Conservation (phyloP, 1,140 invertebrate genomes). For the Drosophila sp. region DNA sequence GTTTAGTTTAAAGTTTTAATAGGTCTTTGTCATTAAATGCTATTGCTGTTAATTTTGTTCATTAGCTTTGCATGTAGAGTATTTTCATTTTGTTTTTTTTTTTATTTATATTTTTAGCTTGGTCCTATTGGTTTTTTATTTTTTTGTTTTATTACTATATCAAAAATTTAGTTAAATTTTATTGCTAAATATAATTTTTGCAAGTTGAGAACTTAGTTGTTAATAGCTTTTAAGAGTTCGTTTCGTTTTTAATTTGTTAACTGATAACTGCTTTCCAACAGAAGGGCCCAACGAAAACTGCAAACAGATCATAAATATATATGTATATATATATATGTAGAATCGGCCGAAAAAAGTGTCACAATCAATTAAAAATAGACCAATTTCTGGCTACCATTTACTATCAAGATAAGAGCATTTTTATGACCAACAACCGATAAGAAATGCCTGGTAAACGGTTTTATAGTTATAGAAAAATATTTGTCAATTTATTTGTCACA, state of each 20-base stretch:
- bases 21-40: conserved; percentile 45
- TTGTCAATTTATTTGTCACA: conserved; percentile 4
- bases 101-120: conserved; percentile 47
- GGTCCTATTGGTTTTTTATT: conserved; percentile 71
- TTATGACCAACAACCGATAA: not conserved
- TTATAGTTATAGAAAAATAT: conserved; percentile 5
- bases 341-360: not conserved
- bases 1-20: not conserved
- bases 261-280: conserved; percentile 69
- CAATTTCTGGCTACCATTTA: not conserved
- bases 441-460: not conserved
- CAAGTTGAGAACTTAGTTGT: conserved; percentile 53
- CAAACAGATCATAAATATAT: conserved; percentile 23
- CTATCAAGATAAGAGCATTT: not conserved
- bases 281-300: conserved; percentile 48
- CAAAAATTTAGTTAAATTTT: conserved; percentile 65
- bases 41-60: conserved; percentile 47
- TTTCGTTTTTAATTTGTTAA: conserved; percentile 57
- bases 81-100: not conserved
- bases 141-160: conserved; percentile 27
- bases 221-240: conserved; percentile 24
- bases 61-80: conserved; percentile 41
- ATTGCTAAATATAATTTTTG: conserved; percentile 43
- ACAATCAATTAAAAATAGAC: not conserved
- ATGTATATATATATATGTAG: not conserved